Conservation (phyloP, 2,797 vertebrate species). For the Tenualosa ilisha region DNA sequence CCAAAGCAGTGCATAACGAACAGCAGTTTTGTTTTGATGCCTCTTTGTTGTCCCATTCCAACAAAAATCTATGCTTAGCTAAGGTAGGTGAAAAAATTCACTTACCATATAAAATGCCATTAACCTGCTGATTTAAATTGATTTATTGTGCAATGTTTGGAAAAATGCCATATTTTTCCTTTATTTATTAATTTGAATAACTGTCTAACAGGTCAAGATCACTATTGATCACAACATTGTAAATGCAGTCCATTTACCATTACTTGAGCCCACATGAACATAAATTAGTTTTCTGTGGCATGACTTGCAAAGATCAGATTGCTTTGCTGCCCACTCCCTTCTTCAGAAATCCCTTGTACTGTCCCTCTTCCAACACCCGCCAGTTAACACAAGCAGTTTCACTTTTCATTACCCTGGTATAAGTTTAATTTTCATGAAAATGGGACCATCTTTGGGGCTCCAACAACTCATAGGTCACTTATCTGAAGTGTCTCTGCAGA, state of each 20-base stretch:
- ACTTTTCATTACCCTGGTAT: background rate
- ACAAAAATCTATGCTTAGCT: background rate
- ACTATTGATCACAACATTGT: background rate
- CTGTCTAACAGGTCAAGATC: background rate
- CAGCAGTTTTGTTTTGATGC: background rate
- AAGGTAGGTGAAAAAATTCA: too few species aligned
- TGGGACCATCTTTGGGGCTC: background rate
- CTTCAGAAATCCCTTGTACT: background rate
- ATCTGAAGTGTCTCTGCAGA: background rate
- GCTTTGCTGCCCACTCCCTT: background rate
- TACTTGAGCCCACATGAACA: background rate
- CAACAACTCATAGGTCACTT: background rate
- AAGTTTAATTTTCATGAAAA: background rate
- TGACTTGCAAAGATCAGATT: background rate
- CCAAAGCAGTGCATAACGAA: background rate
- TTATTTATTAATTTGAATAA: background rate
- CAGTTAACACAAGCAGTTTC: background rate
- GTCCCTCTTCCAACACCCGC: background rate
- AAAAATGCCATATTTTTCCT: background rate
- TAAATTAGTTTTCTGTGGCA: background rate
- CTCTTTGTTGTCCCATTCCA: background rate
- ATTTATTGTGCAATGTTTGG: too few species aligned
- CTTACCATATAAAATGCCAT: too few species aligned
- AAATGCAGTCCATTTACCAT: too few species aligned
- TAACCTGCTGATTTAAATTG: too few species aligned